Evolutionary conservation across 2,888 invertebrate species (phyloP), one percentile per base, ranked within the genome.

Genomic region (Deilephila porcellus): DNA sequence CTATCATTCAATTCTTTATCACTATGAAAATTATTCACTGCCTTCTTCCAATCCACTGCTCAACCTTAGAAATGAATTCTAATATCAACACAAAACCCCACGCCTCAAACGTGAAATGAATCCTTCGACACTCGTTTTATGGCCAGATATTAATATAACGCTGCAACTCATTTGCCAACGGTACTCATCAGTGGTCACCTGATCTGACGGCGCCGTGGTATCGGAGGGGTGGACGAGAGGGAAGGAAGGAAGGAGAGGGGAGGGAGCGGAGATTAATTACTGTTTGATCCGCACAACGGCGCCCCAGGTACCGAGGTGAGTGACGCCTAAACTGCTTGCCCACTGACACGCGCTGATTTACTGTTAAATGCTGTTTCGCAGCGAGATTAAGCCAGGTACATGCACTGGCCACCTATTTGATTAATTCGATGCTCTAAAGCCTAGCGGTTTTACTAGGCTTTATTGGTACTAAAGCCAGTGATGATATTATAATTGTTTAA

Each of bases 261-360:
- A 79, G 74, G 80, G 78, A 80, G 79, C 74, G 72, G 83, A 90
- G 91, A 93, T 93, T 93, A 93, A 93, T 93, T 93, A 92, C 93
- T 89, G 90, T 92, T 90, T 90, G 90, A 90, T 90, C 87, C 86
- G 83, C 83, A 84, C 88, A 83, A 78, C 82, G 83, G 88, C 86
- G 83, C 88, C 67, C 87, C 88, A 88, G 89, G 88, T 89, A 90
- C 88, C 78, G 78, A 75, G 32, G 62, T 56, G 73, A 70, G 75
- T 72, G 76, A 74, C 78, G 80, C 81, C 78, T 77, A 80, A 67
- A 79, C 79, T 79, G 77, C 83, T 81, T 29, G 84, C 62, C 32
- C 71, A 29, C 76, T 78, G 82, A 80, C 81, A 77, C 78, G 74
- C 77, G 60, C 84, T 91, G 90, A 91, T 90, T 90, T 90, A 91